These are phyloP conservation scores for Patiria miniata DNA, from an alignment of 35 echinoderm and acorn worm species.

Conservation along the genomic window DNA sequence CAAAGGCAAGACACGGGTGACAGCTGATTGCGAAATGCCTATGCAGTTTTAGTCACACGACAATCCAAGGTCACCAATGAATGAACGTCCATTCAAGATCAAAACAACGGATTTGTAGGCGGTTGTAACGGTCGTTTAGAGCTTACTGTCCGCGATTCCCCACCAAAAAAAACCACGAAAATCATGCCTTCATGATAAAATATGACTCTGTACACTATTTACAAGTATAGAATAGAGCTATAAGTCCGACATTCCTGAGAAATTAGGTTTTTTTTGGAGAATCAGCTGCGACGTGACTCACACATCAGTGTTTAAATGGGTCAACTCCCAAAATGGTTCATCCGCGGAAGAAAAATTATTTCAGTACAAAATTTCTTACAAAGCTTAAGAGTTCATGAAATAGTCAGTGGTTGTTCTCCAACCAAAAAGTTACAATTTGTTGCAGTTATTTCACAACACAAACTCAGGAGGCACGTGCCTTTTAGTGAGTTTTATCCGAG, in stretches of 20 bases:
- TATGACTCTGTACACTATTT: not conserved
- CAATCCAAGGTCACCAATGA: not conserved
- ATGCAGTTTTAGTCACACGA: too few relatives aligned
- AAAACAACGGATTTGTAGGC: not conserved
- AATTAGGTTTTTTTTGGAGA: not conserved
- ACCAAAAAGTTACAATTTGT: too few relatives aligned
- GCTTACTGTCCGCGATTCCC: not conserved
- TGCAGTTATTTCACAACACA: conserved; percentile 8
- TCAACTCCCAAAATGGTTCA: too few relatives aligned
- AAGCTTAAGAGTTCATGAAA: too few relatives aligned
- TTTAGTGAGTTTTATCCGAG: not conserved
- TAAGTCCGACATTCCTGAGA: conserved; percentile 4
- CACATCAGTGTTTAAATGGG: too few relatives aligned
- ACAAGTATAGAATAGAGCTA: not conserved
- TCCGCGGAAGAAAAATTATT: too few relatives aligned
- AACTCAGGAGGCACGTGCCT: too few relatives aligned
- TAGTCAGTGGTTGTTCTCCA: too few relatives aligned
- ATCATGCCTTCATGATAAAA: not conserved
- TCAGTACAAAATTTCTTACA: too few relatives aligned
- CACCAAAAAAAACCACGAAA: not conserved
- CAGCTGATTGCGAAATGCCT: conserved; percentile 2
- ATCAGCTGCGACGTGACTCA: too few relatives aligned
- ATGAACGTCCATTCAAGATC: not conserved
- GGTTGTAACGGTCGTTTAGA: not conserved
- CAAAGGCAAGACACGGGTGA: not conserved